Conservation (phyloP, 2,888 invertebrate genomes). For the Alsophila aescularia region DNA sequence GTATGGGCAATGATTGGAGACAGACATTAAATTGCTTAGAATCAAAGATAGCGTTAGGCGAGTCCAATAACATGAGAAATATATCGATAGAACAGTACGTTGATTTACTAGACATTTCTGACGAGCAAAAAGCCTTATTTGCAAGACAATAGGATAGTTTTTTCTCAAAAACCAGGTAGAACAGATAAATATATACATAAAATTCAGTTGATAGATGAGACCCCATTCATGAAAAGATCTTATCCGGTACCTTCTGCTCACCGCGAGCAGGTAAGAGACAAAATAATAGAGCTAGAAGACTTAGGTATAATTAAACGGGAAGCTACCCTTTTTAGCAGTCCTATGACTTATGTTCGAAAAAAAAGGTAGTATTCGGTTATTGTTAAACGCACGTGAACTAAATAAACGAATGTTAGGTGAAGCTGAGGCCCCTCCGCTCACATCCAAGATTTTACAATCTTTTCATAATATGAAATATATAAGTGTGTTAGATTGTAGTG, state of each 20-base stretch:
- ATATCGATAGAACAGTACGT: no score
- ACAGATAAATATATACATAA: constrained; percentile 37
- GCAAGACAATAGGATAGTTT: no score
- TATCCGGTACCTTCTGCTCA: constrained; percentile 40
- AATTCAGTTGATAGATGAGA: constrained; percentile 22
- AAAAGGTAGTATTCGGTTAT: constrained; percentile 7
- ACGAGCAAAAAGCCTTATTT: no score
- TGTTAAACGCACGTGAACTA: constrained; percentile 25
- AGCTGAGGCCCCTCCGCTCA: constrained; percentile 13
- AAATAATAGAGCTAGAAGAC: constrained; percentile 30
- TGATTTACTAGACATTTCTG: no score
- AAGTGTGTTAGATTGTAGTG: constrained; percentile 9
- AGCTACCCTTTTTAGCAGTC: constrained; percentile 34
- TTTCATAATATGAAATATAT: constrained; percentile 17
- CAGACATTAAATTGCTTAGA: no score
- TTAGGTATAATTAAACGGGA: constrained; percentile 28
- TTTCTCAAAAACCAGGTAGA: no score
- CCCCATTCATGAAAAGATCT: constrained; percentile 27
- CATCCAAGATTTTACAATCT: constrained; percentile 5
- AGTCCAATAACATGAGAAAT: no score
- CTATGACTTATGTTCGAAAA: constrained; percentile 25
- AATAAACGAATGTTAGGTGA: constrained; percentile 25
- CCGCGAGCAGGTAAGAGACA: constrained; percentile 28
- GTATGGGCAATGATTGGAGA: no score
- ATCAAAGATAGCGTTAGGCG: no score